Evolutionary conservation across 2,888 invertebrate species (phyloP).

Genomic region (Drosophila cyrtoloma): DNA sequence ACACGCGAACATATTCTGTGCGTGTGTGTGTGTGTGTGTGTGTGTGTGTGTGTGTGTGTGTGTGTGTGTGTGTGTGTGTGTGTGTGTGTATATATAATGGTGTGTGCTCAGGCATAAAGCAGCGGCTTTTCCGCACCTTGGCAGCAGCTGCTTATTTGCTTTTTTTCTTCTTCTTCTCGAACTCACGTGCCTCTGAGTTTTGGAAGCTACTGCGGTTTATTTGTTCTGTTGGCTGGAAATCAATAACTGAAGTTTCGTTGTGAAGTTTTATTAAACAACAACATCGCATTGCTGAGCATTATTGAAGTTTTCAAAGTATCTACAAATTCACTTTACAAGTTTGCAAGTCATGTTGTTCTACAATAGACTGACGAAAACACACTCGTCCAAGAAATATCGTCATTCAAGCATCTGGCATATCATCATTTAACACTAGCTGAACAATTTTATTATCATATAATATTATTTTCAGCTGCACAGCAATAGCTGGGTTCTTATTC

Average conservation of each 20-base stretch:
- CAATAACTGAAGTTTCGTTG: constrained; percentile 33
- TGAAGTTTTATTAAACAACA: constrained; percentile 16
- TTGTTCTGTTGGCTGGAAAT: constrained; percentile 13
- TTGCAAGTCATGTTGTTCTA: neutral
- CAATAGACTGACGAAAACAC: neutral
- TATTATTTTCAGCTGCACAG: neutral
- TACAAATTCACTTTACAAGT: constrained; percentile 17
- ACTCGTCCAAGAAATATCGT: neutral
- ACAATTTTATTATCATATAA: neutral
- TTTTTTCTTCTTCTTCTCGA: neutral
- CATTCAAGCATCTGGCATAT: neutral
- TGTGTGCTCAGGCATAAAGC: constrained; percentile 16
- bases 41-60: neutral
- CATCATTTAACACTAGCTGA: neutral
- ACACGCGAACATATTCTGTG: constrained; percentile 9
- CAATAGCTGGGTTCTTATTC: neutral
- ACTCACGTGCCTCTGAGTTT: neutral
- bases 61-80: constrained; percentile 6
- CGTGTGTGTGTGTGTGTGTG: constrained; percentile 4
- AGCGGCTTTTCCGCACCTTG: constrained; percentile 16
- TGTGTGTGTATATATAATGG: neutral
- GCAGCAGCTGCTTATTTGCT: constrained; percentile 9
- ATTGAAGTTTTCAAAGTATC: constrained; percentile 20
- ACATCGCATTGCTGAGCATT: constrained; percentile 2
- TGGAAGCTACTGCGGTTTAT: neutral